Evolutionary conservation across 2,797 vertebrate genomes (phyloP).

Genomic region (Paratrypauchen microcephalus): DNA sequence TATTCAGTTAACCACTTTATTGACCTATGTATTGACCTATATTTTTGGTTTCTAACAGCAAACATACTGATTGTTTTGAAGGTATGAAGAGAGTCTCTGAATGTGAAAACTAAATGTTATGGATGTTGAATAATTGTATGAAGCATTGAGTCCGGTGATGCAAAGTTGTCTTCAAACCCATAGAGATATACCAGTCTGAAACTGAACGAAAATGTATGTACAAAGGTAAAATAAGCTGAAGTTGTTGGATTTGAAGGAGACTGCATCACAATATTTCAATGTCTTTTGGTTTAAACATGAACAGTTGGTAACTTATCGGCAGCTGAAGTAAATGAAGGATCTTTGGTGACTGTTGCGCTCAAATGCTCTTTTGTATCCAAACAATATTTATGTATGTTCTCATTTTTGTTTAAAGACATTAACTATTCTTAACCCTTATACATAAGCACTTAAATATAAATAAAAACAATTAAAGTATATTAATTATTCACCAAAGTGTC

Average conservation of each 20-base stretch:
- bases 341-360: not conserved
- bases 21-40: not conserved
- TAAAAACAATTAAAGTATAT: constrained; percentile 45
- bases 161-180: not conserved
- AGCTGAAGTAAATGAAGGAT: constrained; percentile 34
- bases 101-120: constrained; percentile 35
- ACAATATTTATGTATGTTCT: constrained; percentile 7
- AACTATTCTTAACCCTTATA: constrained; percentile 26
- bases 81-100: constrained; percentile 18
- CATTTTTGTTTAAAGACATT: constrained; percentile 34
- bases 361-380: not conserved
- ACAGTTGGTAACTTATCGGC: constrained; percentile 8
- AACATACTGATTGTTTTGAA: constrained; percentile 3
- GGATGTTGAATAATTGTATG: constrained; percentile 30
- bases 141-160: constrained; percentile 9
- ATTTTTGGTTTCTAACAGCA: not conserved
- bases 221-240: not conserved
- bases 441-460: constrained; percentile 44
- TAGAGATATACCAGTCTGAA: not conserved
- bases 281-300: constrained; percentile 9
- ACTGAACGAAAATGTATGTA: too few relatives aligned
- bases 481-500: not conserved
- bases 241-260: constrained; percentile 14
- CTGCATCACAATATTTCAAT: constrained; percentile 23
- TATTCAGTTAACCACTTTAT: not conserved